phyloP scores from a whole-genome alignment of 2,888 invertebrate genomes.

The Drepana falcataria region DNA sequence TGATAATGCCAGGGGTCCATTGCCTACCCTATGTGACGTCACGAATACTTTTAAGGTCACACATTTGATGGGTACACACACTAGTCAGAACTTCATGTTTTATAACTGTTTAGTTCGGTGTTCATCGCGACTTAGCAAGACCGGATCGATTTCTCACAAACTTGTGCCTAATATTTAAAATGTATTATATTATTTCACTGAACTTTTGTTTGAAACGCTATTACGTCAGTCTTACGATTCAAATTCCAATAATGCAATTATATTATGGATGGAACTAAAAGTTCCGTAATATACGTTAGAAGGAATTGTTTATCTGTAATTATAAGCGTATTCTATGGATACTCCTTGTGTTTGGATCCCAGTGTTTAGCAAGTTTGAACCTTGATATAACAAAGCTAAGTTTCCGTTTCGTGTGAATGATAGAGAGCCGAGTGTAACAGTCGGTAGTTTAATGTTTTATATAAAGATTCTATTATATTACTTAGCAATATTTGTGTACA shows the following conservation, averaged over 20 bases:
- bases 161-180: constrained; percentile 9
- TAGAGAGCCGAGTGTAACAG: constrained; percentile 21
- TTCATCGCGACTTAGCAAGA: constrained; percentile 9
- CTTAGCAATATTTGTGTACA: constrained; percentile 48
- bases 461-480: constrained; percentile 47
- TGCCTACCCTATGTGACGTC: too few species aligned
- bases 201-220: not conserved
- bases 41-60: constrained; percentile 8
- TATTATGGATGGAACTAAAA: not conserved
- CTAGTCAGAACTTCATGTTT: constrained; percentile 18
- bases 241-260: not conserved
- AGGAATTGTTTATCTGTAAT: not conserved
- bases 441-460: constrained; percentile 38
- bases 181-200: not conserved
- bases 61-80: constrained; percentile 23
- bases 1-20: too few species aligned
- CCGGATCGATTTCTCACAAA: constrained; percentile 17
- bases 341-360: not conserved
- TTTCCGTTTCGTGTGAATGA: constrained; percentile 4
- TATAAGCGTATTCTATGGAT: not conserved
- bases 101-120: not conserved
- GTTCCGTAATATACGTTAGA: not conserved
- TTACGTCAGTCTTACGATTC: not conserved
- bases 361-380: constrained; percentile 12
- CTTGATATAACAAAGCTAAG: constrained; percentile 5